Conservation (phyloP, 1,140 invertebrate species). For the Drosophila lini region DNA sequence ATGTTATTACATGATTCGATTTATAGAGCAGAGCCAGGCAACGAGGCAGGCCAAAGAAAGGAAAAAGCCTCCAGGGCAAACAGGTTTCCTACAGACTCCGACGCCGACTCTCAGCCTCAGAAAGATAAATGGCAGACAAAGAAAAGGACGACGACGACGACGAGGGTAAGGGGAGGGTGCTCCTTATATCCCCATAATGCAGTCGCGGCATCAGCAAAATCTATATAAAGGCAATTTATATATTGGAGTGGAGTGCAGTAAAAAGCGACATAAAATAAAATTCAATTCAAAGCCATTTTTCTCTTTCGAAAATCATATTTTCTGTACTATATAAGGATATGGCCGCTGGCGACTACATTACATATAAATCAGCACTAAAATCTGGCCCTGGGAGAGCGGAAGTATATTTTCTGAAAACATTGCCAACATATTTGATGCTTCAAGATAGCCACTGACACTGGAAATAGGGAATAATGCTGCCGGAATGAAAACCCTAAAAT, state of each 20-base stretch:
- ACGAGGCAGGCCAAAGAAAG: constrained; percentile 6
- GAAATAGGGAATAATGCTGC: constrained; percentile 7
- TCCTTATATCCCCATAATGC: constrained; percentile 59
- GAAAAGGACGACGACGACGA: neutral
- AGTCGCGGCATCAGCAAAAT: constrained; percentile 65
- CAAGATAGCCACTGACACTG: constrained; percentile 18
- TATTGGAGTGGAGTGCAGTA: constrained; percentile 42
- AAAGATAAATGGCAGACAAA: constrained; percentile 71
- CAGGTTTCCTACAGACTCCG: constrained; percentile 49
- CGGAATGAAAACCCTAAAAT: constrained; percentile 27
- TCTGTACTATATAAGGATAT: constrained; percentile 45
- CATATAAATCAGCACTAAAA: constrained; percentile 73
- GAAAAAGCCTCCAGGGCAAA: constrained; percentile 48
- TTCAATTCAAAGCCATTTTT: constrained; percentile 68
- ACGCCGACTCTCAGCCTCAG: constrained; percentile 43
- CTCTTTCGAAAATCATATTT: constrained; percentile 71
- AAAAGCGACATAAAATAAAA: constrained; percentile 65
- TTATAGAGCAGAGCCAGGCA: constrained; percentile 34
- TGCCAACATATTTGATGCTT: constrained; percentile 35
- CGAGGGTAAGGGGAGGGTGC: neutral
- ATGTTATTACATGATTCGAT: constrained; percentile 71
- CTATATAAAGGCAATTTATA: constrained; percentile 77
- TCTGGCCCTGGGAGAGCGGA: constrained; percentile 45
- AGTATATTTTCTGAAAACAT: constrained; percentile 54
- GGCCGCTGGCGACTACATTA: constrained; percentile 28